These are phyloP conservation scores for Agonopterix subpropinquella DNA, from an alignment of 2,888 invertebrate species.

Conservation along the genomic window DNA sequence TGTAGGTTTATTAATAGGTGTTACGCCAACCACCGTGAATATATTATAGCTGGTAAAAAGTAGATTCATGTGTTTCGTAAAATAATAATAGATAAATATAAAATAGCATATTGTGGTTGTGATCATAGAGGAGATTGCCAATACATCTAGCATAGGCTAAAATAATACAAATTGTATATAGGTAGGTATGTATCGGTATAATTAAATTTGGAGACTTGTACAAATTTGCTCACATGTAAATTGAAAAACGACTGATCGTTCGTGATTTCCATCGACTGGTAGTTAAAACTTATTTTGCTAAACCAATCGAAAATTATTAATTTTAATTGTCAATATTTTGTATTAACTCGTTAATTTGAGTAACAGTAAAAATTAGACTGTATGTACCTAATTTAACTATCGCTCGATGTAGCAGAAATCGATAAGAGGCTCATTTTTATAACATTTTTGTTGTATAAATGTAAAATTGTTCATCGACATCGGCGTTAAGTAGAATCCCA, in stretches of 20 bases:
- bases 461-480: conserved; percentile 44
- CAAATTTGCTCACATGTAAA: conserved; percentile 73
- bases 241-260: conserved; percentile 69
- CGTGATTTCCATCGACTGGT: conserved; percentile 67
- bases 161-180: conserved; percentile 49
- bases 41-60: conserved; percentile 1
- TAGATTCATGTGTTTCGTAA: conserved; percentile 22
- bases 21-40: too few species aligned
- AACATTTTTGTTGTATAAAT: conserved; percentile 50
- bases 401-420: conserved; percentile 34
- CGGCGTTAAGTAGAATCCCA: conserved; percentile 46
- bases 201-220: conserved; percentile 71
- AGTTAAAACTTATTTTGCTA: conserved; percentile 34
- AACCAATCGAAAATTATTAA: neutral
- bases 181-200: conserved; percentile 44
- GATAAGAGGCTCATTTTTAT: conserved; percentile 49
- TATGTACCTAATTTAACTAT: conserved; percentile 26
- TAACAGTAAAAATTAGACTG: conserved; percentile 1
- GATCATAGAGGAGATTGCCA: conserved; percentile 70
- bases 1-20: too few species aligned
- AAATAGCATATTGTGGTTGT: conserved; percentile 71
- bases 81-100: conserved; percentile 18
- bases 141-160: conserved; percentile 55
- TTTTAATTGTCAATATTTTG: neutral
- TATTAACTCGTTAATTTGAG: neutral